Conservation (phyloP, 2,797 vertebrate genomes). For the Yasuhikotakia modesta region DNA sequence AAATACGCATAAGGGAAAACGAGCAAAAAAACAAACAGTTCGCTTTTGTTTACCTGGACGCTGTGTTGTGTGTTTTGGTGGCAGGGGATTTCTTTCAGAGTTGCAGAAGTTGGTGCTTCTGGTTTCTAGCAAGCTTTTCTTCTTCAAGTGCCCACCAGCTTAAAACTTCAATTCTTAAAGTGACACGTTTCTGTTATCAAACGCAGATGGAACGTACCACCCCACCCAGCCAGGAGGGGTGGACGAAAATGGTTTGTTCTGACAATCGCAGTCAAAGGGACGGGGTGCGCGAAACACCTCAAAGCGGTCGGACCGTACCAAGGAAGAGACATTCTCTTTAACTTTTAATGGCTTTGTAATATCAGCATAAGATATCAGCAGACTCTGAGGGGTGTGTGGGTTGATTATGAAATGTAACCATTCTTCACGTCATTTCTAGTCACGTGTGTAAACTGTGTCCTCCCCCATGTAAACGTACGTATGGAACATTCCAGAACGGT, state of each 20-base stretch:
- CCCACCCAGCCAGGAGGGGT: slow-evolving; percentile 69
- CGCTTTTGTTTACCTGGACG: slow-evolving; percentile 71
- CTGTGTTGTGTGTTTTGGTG: slow-evolving; percentile 74
- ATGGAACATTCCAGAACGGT: slow-evolving; percentile 86
- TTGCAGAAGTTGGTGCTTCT: slow-evolving; percentile 87
- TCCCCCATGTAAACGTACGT: slow-evolving; percentile 89
- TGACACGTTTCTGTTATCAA: slow-evolving; percentile 85
- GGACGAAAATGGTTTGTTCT: slow-evolving; percentile 78
- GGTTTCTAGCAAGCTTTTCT: slow-evolving; percentile 90
- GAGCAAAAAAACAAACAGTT: slow-evolving; percentile 62
- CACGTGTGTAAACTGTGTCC: slow-evolving; percentile 92
- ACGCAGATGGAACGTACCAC: slow-evolving; percentile 48
- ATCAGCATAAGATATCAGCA: slow-evolving; percentile 72
- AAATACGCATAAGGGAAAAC: slow-evolving; percentile 42
- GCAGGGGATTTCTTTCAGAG: slow-evolving; percentile 81
- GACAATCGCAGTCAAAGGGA: slow-evolving; percentile 87
- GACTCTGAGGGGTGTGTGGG: slow-evolving; percentile 57
- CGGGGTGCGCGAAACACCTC: slow-evolving; percentile 59
- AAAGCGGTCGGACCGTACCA: slow-evolving; percentile 60
- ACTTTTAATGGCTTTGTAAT: slow-evolving; percentile 74
- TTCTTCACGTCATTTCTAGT: slow-evolving; percentile 89
- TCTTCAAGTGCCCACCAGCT: slow-evolving; percentile 97
- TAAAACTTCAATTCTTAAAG: slow-evolving; percentile 82
- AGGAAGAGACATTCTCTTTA: slow-evolving; percentile 62
- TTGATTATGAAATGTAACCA: slow-evolving; percentile 76